Evolutionary conservation across 2,888 invertebrate genomes (phyloP), one percentile per base, ranked within the genome.

Genomic region (Dione juno): DNA sequence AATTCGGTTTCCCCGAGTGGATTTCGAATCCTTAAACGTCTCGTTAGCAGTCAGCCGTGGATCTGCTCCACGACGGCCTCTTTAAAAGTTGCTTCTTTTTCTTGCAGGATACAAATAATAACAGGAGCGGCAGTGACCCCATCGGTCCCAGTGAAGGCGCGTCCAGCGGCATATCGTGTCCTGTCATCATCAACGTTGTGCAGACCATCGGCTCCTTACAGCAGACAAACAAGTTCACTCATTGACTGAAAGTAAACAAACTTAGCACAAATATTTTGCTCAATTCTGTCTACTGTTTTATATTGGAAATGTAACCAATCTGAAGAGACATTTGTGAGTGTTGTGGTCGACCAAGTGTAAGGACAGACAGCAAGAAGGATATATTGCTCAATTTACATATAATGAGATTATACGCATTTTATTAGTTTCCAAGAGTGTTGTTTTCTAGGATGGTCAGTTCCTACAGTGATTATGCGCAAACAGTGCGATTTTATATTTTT

Each of bases 41-140:
- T 28, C 28, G 28, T 5, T 28, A 28, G n/a, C n/a, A n/a, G n/a
- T n/a, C n/a, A n/a, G n/a, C n/a, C n/a, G n/a, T n/a, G n/a, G n/a
- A n/a, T n/a, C n/a, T n/a, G n/a, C n/a, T n/a, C n/a, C n/a, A n/a
- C n/a, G n/a, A n/a, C n/a, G n/a, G n/a, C n/a, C n/a, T n/a, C n/a
- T 2, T 13, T 40, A 16, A n/a, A 10, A 16, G 2, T n/a, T 35
- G n/a, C 28, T 19, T 43, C n/a, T 35, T 5, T 35, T 35, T 53
- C 14, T 53, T 53, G n/a, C 61, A 86, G 85, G 86, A 86, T 71
- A 58, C 76, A 5, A 83, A 82, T 69, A 83, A 83, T 76, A 82
- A 83, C 70, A 74, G 77, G 28, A 79, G 72, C 41, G 65, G 74
- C 6, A 67, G 73, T 65, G 78, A 74, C 5, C 14, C 69, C 9